A percentile compares a stretch with the other conserved stretches of the same genome.
phyloP scores from a whole-genome alignment of 2,888 invertebrate genomes.

The Thymelicus acteon region DNA sequence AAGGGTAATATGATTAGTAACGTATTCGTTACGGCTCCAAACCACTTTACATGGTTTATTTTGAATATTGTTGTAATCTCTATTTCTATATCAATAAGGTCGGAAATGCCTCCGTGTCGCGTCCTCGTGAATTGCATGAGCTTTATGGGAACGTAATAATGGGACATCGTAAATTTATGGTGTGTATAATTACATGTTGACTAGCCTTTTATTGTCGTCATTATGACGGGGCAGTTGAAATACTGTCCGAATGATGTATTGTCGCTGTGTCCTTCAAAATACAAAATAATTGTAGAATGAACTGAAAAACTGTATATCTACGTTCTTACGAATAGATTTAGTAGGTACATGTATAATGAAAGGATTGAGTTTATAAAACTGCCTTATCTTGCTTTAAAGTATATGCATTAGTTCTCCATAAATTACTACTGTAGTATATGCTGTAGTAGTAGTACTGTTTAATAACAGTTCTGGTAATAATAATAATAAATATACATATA shows the following conservation, averaged over 20 bases:
- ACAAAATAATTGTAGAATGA: not conserved
- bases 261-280: constrained; percentile 26
- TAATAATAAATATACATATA: too few relatives aligned
- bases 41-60: constrained; percentile 7
- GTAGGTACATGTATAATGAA: too few relatives aligned
- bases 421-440: too few relatives aligned
- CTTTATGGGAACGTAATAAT: constrained; percentile 29
- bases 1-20: constrained; percentile 37
- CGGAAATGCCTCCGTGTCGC: not conserved
- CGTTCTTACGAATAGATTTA: too few relatives aligned
- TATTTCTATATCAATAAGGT: not conserved
- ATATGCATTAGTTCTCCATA: too few relatives aligned
- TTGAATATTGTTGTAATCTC: not conserved
- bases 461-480: too few relatives aligned
- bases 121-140: constrained; percentile 1
- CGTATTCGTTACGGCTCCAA: constrained; percentile 32
- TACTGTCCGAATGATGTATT: constrained; percentile 26
- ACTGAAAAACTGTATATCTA: not conserved
- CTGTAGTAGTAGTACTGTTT: too few relatives aligned
- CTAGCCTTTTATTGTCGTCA: constrained; percentile 31
- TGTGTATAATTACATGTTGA: constrained; percentile 33
- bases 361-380: too few relatives aligned
- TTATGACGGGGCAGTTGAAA: constrained; percentile 24
- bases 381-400: too few relatives aligned
- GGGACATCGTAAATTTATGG: constrained; percentile 31